Evolutionary conservation across 2,113 vertebrate genomes (phyloP).

Genomic region (Polypterus bichir): DNA sequence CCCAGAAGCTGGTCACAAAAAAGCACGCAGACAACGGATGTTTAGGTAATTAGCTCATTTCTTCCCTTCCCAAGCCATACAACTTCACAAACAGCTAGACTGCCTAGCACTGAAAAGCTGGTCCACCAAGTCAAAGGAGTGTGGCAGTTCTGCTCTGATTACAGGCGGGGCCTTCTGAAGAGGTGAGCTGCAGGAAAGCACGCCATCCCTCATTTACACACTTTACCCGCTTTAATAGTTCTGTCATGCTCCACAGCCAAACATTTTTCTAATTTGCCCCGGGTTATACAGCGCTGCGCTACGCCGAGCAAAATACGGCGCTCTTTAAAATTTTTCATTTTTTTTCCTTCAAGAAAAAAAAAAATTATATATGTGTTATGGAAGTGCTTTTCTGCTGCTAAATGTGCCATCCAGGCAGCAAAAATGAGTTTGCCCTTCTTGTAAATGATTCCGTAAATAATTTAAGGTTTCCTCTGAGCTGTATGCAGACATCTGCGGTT

Average conservation of each 20-base stretch:
- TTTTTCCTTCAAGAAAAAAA: slow-evolving; percentile 6
- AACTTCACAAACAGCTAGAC: no score
- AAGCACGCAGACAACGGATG: no score
- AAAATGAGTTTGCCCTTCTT: slow-evolving; percentile 1
- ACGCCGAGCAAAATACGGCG: slow-evolving; percentile 11
- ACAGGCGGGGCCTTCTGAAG: no score
- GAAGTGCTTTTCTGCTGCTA: slow-evolving; percentile 5
- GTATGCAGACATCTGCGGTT: not conserved
- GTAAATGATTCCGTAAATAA: slow-evolving; percentile 7
- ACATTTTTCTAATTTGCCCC: slow-evolving; percentile 14
- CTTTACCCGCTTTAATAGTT: slow-evolving; percentile 13
- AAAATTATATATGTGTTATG: slow-evolving; percentile 8
- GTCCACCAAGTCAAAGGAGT: no score
- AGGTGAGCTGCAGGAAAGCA: not conserved
- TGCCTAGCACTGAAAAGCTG: no score
- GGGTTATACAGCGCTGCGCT: slow-evolving; percentile 14
- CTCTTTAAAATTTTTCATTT: slow-evolving; percentile 17
- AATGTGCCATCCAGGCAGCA: slow-evolving; percentile 14
- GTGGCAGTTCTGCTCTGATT: no score
- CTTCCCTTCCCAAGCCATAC: no score
- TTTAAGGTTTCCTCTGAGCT: not conserved
- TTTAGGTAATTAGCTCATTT: no score
- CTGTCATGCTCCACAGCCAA: slow-evolving; percentile 14
- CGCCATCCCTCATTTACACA: slow-evolving; percentile 8
- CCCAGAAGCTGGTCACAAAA: no score